Evolutionary conservation across 2,797 vertebrate species (phyloP).

Genomic region (Toxotes lorentzi): DNA sequence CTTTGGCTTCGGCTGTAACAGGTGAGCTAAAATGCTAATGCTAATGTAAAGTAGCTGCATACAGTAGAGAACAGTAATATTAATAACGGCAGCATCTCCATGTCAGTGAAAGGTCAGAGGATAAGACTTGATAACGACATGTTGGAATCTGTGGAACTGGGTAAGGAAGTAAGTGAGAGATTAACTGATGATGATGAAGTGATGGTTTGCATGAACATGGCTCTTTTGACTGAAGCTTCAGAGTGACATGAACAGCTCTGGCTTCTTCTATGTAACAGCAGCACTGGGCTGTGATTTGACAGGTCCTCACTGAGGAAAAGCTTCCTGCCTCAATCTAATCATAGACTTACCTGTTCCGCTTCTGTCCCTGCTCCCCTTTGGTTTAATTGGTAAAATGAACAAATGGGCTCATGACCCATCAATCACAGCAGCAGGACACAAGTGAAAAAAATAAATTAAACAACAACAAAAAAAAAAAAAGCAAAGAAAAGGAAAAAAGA

Average conservation of each 20-base stretch:
- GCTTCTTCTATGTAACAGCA: not conserved
- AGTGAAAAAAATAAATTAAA: not conserved
- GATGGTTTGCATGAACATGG: too few species aligned
- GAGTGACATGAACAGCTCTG: not conserved
- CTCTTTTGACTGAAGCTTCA: not conserved
- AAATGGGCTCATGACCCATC: constrained; percentile 30
- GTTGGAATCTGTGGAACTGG: too few species aligned
- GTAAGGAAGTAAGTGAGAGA: too few species aligned
- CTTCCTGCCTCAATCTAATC: constrained; percentile 29
- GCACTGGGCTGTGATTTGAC: not conserved
- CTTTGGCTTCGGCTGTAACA: too few species aligned
- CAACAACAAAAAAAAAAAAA: not conserved
- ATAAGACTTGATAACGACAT: not conserved
- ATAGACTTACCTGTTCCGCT: constrained; percentile 10
- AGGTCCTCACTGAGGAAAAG: constrained; percentile 3
- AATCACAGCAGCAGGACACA: constrained; percentile 27
- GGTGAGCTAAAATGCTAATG: too few species aligned
- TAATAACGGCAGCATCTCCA: too few species aligned
- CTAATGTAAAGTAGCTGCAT: too few species aligned
- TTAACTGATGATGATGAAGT: not conserved
- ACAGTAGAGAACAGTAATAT: too few species aligned
- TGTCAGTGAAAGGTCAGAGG: too few species aligned
- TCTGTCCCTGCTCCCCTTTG: constrained; percentile 9
- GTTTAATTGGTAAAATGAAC: constrained; percentile 44
- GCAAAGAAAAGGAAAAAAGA: not conserved